These are phyloP conservation scores for Ibidorhyncha struthersii DNA, from an alignment of 2,113 vertebrate genomes.

Conservation along the genomic window DNA sequence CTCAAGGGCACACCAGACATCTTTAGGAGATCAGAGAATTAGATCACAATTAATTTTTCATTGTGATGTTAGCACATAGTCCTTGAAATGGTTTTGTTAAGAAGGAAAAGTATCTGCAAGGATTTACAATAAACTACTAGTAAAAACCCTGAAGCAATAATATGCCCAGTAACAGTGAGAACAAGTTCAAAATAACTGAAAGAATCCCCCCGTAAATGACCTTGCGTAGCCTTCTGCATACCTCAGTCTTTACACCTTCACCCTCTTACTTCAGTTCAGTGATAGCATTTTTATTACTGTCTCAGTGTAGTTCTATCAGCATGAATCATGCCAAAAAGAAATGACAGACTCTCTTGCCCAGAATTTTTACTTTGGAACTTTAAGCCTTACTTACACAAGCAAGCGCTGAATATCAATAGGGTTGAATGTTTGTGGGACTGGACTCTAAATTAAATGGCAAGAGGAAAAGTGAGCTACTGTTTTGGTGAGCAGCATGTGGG, in stretches of 20 bases:
- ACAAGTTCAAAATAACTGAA: background rate
- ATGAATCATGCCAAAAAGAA: background rate
- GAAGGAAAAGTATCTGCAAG: background rate
- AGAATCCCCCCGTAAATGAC: background rate
- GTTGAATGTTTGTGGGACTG: background rate
- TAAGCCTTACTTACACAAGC: background rate
- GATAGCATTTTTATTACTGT: background rate
- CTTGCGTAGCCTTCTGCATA: background rate
- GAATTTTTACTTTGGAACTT: background rate
- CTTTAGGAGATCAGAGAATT: background rate
- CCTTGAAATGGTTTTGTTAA: conserved; percentile 10
- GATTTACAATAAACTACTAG: background rate
- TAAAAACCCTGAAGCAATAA: background rate
- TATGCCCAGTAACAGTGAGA: background rate
- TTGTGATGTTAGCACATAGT: background rate
- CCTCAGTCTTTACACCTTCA: background rate
- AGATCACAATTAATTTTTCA: conserved; percentile 8
- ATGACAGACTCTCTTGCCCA: background rate
- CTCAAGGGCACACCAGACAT: background rate
- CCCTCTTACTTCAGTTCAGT: background rate
- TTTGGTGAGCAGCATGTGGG: background rate
- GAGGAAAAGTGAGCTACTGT: background rate
- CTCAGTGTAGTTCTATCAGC: background rate
- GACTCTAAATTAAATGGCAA: background rate
- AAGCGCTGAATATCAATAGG: background rate